Percentiles rank a stretch among this genome's conserved stretches.
Evolutionary conservation across 2,113 vertebrate genomes (phyloP).

Genomic region (Phaethornis superciliosus): DNA sequence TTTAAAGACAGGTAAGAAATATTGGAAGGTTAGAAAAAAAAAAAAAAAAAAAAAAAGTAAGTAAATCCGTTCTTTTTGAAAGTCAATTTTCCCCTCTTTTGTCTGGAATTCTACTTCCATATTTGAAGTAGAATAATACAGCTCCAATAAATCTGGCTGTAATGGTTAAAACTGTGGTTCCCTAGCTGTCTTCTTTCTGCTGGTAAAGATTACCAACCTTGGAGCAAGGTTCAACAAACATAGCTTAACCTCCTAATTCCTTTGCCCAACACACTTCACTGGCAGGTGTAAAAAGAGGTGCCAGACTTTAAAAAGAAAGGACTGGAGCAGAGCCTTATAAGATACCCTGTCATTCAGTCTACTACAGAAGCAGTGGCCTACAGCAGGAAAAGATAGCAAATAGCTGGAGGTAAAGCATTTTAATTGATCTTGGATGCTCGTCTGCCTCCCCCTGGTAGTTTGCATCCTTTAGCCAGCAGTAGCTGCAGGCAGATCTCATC

Average conservation of each 20-base stretch:
- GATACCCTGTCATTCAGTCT: not conserved
- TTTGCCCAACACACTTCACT: not conserved
- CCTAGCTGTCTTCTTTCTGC: not conserved
- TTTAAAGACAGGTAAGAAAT: not conserved
- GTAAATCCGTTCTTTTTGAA: accelerated
- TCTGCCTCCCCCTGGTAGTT: not conserved
- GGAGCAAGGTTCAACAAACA: not conserved
- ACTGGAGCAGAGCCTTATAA: not conserved
- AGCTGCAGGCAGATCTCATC: not conserved
- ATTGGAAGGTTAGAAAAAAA: not conserved
- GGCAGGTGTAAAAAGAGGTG: not conserved
- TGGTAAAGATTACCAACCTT: not conserved
- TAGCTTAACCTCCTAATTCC: not conserved
- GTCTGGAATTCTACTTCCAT: not conserved
- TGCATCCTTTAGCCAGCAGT: not conserved
- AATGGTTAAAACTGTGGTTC: not conserved
- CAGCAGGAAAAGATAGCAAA: not conserved
- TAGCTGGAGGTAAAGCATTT: not conserved
- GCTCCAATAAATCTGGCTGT: not conserved
- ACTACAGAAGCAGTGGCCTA: not conserved
- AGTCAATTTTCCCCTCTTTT: not conserved
- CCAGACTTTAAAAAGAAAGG: not conserved
- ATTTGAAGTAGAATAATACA: too few relatives aligned
- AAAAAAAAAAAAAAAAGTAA: not conserved
- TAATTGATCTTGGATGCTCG: accelerated